These are phyloP conservation scores for Melanotaenia boesemani DNA, from an alignment of 2,797 vertebrate genomes.

Conservation along the genomic window DNA sequence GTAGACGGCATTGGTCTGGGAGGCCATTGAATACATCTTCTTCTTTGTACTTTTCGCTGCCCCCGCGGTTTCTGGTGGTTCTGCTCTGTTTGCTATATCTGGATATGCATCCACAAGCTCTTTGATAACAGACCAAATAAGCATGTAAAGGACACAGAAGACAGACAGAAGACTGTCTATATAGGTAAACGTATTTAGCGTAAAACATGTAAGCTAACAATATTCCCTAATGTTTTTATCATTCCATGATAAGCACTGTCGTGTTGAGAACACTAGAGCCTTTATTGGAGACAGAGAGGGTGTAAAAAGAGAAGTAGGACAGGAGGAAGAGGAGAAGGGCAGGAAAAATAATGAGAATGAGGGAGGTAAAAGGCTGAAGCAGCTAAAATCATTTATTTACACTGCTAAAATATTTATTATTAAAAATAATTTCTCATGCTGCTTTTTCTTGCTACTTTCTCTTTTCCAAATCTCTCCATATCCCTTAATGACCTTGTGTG, in stretches of 20 bases:
- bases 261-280: constrained; percentile 13
- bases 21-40: too few relatives aligned
- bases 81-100: too few relatives aligned
- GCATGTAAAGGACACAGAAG: too few relatives aligned
- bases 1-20: too few relatives aligned
- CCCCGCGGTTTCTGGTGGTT: too few relatives aligned
- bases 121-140: too few relatives aligned
- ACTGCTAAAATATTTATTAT: constrained; percentile 41
- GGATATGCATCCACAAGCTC: too few relatives aligned
- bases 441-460: constrained; percentile 12
- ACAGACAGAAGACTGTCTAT: too few relatives aligned
- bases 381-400: constrained; percentile 25
- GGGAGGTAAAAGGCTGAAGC: constrained; percentile 27
- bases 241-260: constrained; percentile 29
- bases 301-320: constrained; percentile 30
- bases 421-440: constrained; percentile 47
- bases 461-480: constrained; percentile 31
- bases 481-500: constrained; percentile 15
- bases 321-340: constrained; percentile 4
- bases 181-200: too few relatives aligned
- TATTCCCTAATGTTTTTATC: too few relatives aligned
- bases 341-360: not conserved
- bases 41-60: too few relatives aligned
- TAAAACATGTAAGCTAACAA: too few relatives aligned
- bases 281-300: constrained; percentile 17